phyloP scores from a whole-genome alignment of 2,888 invertebrate genomes.

The Limnephilus marmoratus region DNA sequence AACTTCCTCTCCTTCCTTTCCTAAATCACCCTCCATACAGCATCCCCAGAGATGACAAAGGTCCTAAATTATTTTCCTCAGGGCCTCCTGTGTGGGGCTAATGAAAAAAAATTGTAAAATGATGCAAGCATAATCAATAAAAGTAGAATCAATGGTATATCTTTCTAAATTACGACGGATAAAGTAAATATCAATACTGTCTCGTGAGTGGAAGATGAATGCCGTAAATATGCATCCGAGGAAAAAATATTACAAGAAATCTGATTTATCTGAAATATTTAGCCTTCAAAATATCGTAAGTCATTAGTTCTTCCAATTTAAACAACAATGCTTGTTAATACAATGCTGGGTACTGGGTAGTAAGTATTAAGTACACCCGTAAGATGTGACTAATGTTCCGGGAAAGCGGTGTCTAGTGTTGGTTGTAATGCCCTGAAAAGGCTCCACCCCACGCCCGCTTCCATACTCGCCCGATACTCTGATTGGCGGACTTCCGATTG shows the following conservation, averaged over 20 bases:
- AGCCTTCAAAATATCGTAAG: too few species aligned
- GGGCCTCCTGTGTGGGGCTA: too few species aligned
- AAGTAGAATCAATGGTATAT: not conserved
- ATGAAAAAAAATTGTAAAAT: not conserved
- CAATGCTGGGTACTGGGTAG: not conserved
- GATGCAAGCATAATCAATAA: not conserved
- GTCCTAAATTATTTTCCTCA: too few species aligned
- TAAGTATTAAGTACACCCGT: not conserved
- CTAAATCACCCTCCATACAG: too few species aligned
- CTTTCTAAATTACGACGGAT: not conserved
- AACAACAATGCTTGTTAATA: not conserved
- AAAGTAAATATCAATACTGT: not conserved
- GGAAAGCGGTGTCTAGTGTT: not conserved
- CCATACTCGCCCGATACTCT: slow-evolving; percentile 3
- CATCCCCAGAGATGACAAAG: too few species aligned
- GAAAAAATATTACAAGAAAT: not conserved
- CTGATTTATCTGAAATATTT: not conserved
- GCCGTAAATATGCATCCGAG: not conserved
- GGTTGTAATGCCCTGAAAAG: not conserved
- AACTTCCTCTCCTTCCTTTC: too few species aligned
- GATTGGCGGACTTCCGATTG: slow-evolving; percentile 59
- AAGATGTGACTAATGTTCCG: not conserved
- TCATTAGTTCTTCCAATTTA: not conserved
- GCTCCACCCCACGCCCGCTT: not conserved
- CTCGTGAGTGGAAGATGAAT: not conserved